phyloP scores from a whole-genome alignment of 2,113 vertebrate species.

The Chaetura pelagica region DNA sequence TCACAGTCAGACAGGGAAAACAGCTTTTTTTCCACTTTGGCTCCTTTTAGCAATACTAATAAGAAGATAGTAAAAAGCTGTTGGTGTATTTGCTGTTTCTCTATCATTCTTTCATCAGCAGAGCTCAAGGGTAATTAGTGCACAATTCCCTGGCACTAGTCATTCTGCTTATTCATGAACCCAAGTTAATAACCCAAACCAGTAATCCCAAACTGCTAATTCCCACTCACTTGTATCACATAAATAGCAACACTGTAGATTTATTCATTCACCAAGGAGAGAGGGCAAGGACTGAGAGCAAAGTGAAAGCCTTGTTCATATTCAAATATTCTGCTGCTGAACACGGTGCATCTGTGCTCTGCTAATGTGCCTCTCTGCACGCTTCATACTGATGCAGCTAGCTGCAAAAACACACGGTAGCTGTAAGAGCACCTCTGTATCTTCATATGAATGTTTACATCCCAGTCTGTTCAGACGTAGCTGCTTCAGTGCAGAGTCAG shows the following conservation, averaged over 20 bases:
- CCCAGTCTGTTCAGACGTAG: neutral
- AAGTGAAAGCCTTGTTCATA: neutral
- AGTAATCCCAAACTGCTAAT: neutral
- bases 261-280: neutral
- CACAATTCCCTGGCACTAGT: neutral
- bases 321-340: neutral
- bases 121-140: neutral
- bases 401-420: neutral
- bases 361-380: neutral
- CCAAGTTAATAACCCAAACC: neutral
- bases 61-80: neutral
- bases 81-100: neutral
- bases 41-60: neutral
- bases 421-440: neutral
- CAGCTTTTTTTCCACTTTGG: neutral
- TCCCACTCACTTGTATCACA: neutral
- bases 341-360: neutral
- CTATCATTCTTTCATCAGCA: neutral
- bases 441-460: neutral
- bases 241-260: neutral
- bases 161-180: constrained; percentile 1
- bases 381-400: neutral
- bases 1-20: neutral
- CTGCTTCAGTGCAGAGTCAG: rapidly evolving
- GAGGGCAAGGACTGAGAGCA: neutral